phyloP scores from a whole-genome alignment of 2,113 vertebrate genomes.

The Garra rufa region DNA sequence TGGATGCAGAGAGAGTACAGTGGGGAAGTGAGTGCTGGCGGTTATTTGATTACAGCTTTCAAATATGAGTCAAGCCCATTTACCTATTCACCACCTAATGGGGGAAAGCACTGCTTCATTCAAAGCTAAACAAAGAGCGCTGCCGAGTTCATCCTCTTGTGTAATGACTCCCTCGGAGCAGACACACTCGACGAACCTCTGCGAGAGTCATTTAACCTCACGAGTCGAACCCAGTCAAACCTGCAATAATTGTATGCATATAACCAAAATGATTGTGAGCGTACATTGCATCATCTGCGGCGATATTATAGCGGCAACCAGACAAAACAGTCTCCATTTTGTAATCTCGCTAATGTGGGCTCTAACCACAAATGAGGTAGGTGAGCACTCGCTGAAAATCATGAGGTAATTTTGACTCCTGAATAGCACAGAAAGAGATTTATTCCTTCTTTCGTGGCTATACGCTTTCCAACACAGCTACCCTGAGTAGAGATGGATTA shows the following conservation, averaged over 20 bases:
- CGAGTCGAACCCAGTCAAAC: neutral
- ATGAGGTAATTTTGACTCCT: constrained; percentile 27
- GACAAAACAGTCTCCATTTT: neutral
- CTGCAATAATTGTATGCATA: neutral
- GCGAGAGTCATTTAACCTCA: constrained; percentile 18
- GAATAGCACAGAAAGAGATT: constrained; percentile 21
- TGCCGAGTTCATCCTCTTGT: constrained; percentile 25
- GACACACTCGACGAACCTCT: constrained; percentile 24
- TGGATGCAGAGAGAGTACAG: constrained; percentile 13
- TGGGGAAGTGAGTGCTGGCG: neutral
- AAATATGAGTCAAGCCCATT: constrained; percentile 41
- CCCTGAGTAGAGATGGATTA: constrained; percentile 42
- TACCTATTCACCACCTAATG: constrained; percentile 43
- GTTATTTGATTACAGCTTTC: constrained; percentile 50
- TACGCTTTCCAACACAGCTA: constrained; percentile 27
- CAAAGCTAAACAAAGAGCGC: constrained; percentile 30
- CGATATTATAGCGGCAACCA: neutral
- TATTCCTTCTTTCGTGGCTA: constrained; percentile 19
- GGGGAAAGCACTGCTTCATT: constrained; percentile 28
- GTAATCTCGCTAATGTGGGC: neutral
- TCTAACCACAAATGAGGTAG: constrained; percentile 24
- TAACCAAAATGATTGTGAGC: neutral
- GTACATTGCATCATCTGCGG: neutral
- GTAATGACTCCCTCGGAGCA: constrained; percentile 37
- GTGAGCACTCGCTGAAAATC: constrained; percentile 9